phyloP scores from a whole-genome alignment of 2,888 invertebrate species.

The Smittia aterrima region DNA sequence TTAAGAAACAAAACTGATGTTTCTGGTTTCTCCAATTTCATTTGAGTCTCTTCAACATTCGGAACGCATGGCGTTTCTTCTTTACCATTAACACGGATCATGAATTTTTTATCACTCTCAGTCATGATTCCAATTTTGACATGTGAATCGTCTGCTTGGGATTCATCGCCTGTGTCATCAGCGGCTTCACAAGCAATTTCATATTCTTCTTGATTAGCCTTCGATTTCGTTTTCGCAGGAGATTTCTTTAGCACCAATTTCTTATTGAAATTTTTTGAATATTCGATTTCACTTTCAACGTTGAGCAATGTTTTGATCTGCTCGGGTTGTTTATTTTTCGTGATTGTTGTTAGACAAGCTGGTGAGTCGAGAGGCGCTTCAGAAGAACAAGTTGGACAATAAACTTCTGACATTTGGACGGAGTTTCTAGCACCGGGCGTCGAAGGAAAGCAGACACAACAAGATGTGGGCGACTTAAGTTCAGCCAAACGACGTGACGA shows the following conservation, averaged over 20 bases:
- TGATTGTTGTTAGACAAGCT: constrained; percentile 56
- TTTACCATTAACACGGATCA: constrained; percentile 63
- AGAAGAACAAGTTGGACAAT: constrained; percentile 55
- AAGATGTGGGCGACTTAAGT: constrained; percentile 46
- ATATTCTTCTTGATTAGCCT: constrained; percentile 53
- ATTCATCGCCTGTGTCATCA: constrained; percentile 50
- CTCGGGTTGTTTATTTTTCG: constrained; percentile 47
- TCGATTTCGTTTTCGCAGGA: constrained; percentile 44
- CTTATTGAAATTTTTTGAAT: constrained; percentile 44
- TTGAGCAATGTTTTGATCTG: constrained; percentile 51
- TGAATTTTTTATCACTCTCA: constrained; percentile 53
- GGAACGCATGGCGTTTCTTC: constrained; percentile 64
- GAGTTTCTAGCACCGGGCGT: constrained; percentile 50
- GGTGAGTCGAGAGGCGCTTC: constrained; percentile 51
- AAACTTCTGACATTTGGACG: constrained; percentile 61
- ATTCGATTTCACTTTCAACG: constrained; percentile 52
- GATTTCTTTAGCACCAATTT: constrained; percentile 45
- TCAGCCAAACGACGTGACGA: constrained; percentile 43
- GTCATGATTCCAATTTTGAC: constrained; percentile 57
- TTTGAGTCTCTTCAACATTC: constrained; percentile 49
- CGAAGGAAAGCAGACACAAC: constrained; percentile 52
- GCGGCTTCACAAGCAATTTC: constrained; percentile 60
- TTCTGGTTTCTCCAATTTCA: constrained; percentile 41
- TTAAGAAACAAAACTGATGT: constrained; percentile 43
- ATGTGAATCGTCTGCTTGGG: constrained; percentile 45